Evolutionary conservation across 2,888 invertebrate species (phyloP).

Genomic region (Agrenia bidenticulata): DNA sequence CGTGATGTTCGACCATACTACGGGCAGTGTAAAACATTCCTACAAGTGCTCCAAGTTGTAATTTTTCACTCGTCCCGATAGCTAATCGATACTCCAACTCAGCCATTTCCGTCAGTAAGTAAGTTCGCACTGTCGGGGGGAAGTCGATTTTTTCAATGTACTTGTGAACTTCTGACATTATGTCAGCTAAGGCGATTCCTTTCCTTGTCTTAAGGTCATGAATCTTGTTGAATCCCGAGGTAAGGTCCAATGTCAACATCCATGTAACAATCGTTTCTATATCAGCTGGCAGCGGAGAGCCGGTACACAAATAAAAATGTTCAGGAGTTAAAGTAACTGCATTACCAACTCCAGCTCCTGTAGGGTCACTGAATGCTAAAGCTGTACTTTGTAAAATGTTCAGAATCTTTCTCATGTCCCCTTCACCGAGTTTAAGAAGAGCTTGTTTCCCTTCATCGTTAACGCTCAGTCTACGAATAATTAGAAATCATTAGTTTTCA

Average conservation of each 20-base stretch:
- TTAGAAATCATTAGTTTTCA: not conserved
- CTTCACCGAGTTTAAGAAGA: conserved; percentile 81
- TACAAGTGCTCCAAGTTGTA: conserved; percentile 85
- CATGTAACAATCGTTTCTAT: conserved; percentile 85
- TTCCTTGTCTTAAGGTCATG: conserved; percentile 72
- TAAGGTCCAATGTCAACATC: conserved; percentile 76
- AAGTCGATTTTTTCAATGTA: conserved; percentile 86
- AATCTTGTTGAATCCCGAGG: conserved; percentile 76
- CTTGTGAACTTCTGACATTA: conserved; percentile 85
- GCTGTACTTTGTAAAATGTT: conserved; percentile 96
- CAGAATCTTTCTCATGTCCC: conserved; percentile 96
- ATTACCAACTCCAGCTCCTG: conserved; percentile 37
- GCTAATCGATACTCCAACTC: conserved; percentile 84
- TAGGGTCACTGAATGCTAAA: conserved; percentile 69
- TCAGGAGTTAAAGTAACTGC: conserved; percentile 80
- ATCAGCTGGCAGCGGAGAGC: conserved; percentile 88
- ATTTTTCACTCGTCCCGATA: conserved; percentile 82
- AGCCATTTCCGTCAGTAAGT: conserved; percentile 81
- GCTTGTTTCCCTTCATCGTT: conserved; percentile 88
- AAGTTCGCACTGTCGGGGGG: conserved; percentile 73
- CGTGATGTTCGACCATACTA: conserved; percentile 55
- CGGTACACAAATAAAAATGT: conserved; percentile 92
- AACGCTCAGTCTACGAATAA: conserved; percentile 68
- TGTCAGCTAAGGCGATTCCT: conserved; percentile 90
- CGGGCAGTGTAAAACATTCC: conserved; percentile 81